These are phyloP conservation scores for Coptodon rendalli DNA, from an alignment of 2,113 vertebrate genomes.

Conservation along the genomic window DNA sequence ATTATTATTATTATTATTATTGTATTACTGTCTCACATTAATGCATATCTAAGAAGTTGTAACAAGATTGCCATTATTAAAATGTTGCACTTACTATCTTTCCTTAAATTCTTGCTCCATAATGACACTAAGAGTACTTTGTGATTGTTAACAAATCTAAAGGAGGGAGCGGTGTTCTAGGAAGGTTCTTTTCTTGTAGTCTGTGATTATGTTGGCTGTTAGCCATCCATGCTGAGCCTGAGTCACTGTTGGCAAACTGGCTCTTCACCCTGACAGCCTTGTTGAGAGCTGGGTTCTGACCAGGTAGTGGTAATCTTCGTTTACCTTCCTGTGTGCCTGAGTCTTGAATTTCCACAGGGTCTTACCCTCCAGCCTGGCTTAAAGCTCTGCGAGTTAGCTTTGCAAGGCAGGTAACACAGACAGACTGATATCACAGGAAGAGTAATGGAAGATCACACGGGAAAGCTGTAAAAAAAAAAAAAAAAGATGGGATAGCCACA, in stretches of 20 bases:
- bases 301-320: constrained; percentile 21
- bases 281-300: constrained; percentile 34
- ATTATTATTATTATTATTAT: background rate
- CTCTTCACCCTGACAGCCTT: constrained; percentile 28
- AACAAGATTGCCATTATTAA: background rate
- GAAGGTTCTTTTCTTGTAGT: constrained; percentile 16
- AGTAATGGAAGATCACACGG: background rate
- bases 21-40: background rate
- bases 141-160: background rate
- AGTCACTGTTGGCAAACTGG: constrained; percentile 39
- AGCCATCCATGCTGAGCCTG: constrained; percentile 23
- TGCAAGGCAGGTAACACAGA: background rate
- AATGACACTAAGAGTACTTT: background rate
- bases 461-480: background rate
- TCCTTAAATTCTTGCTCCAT: background rate
- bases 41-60: background rate
- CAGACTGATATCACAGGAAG: background rate
- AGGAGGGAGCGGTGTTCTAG: background rate
- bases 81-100: background rate
- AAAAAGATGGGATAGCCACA: background rate
- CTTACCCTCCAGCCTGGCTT: background rate
- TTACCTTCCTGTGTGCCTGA: background rate
- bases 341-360: background rate
- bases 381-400: background rate
- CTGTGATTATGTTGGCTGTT: constrained; percentile 33